Conservation (phyloP, 2,888 invertebrate species). For the Mallateleia sp. region DNA sequence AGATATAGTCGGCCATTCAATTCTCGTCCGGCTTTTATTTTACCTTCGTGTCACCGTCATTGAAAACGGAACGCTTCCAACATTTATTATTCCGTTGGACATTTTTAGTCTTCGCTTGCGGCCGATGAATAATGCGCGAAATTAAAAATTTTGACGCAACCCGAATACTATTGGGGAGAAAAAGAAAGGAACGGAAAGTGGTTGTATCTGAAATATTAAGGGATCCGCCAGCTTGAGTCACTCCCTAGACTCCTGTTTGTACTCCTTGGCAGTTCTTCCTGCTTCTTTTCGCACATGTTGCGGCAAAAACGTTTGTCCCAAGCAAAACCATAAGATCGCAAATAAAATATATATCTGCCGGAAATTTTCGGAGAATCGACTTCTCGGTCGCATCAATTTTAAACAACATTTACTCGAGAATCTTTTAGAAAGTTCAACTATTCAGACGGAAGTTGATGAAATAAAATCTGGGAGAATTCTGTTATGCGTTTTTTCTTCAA, state of each 20-base stretch:
- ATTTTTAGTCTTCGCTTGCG: not conserved
- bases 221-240: conserved; percentile 70
- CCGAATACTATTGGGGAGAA: conserved; percentile 43
- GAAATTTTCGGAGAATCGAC: conserved; percentile 47
- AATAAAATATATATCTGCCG: conserved; percentile 55
- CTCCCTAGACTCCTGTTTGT: conserved; percentile 81
- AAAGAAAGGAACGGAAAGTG: conserved; percentile 72
- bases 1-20: too few species aligned
- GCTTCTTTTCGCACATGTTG: conserved; percentile 79
- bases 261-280: conserved; percentile 71
- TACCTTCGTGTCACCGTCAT: too few species aligned
- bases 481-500: not conserved
- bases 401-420: conserved; percentile 6
- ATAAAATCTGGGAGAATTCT: not conserved
- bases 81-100: not conserved
- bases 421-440: not conserved
- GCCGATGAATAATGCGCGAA: conserved; percentile 29
- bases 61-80: too few species aligned
- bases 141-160: conserved; percentile 51
- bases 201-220: conserved; percentile 81
- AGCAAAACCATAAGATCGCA: conserved; percentile 48
- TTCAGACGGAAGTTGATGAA: not conserved
- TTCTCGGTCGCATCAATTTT: conserved; percentile 2
- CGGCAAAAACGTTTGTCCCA: conserved; percentile 62
- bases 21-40: too few species aligned